phyloP scores from a whole-genome alignment of 2,797 vertebrate species.

The Phataginus tricuspis region DNA sequence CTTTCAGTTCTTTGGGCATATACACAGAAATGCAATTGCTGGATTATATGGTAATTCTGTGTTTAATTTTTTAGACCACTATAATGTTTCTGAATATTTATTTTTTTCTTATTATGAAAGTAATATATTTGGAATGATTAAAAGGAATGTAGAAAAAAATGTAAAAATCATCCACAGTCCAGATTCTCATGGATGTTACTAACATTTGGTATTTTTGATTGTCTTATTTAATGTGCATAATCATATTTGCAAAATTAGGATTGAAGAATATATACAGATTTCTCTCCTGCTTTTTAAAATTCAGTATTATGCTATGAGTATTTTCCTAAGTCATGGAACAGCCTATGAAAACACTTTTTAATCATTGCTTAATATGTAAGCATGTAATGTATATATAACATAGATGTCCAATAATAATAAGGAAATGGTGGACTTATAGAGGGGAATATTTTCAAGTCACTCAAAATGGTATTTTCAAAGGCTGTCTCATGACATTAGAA shows the following conservation, averaged over 20 bases:
- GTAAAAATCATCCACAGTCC: neutral
- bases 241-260: neutral
- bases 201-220: neutral
- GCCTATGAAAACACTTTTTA: neutral
- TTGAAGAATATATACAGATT: neutral
- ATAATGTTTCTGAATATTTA: neutral
- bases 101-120: neutral
- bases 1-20: neutral
- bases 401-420: neutral
- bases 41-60: neutral
- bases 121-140: neutral
- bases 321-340: neutral
- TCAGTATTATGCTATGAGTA: neutral
- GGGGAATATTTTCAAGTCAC: neutral
- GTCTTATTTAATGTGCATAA: neutral
- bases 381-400: neutral
- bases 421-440: neutral
- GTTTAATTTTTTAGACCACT: neutral
- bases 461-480: neutral
- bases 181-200: neutral
- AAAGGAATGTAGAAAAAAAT: neutral
- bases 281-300: neutral
- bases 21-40: neutral
- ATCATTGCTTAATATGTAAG: neutral
- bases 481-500: neutral